Conservation (phyloP, 2,113 vertebrate species). For the Paracanthobrama guichenoti region DNA sequence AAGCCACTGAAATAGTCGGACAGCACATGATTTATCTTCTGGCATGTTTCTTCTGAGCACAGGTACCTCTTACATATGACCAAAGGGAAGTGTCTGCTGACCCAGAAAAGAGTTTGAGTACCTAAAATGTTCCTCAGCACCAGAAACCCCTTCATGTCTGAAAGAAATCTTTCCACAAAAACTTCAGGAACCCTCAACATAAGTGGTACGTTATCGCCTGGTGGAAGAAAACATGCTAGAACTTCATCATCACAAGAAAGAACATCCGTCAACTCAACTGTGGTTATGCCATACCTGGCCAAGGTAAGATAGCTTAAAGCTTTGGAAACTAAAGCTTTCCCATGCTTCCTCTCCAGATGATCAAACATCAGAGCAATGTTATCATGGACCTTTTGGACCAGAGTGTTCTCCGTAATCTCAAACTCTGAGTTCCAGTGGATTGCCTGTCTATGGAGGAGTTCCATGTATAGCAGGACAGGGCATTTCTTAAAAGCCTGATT, state of each 20-base stretch:
- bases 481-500: slow-evolving; percentile 74
- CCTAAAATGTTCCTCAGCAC: slow-evolving; percentile 60
- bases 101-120: slow-evolving; percentile 71
- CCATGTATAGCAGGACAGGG: slow-evolving; percentile 71
- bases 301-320: slow-evolving; percentile 71
- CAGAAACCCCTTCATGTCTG: slow-evolving; percentile 74
- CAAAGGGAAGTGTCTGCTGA: slow-evolving; percentile 73
- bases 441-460: slow-evolving; percentile 68
- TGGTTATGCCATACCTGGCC: slow-evolving; percentile 72
- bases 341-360: slow-evolving; percentile 72
- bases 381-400: slow-evolving; percentile 68
- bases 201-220: slow-evolving; percentile 7
- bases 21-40: slow-evolving; percentile 66
- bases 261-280: slow-evolving; percentile 74
- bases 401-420: slow-evolving; percentile 67
- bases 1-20: slow-evolving; percentile 71
- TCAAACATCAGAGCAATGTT: slow-evolving; percentile 70
- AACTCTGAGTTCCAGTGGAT: slow-evolving; percentile 66
- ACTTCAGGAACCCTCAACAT: slow-evolving; percentile 66
- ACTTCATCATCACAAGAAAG: slow-evolving; percentile 68
- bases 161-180: slow-evolving; percentile 69
- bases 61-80: slow-evolving; percentile 72
- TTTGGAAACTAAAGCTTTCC: slow-evolving; percentile 61
- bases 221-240: slow-evolving; percentile 51
- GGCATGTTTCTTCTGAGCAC: slow-evolving; percentile 45